Evolutionary conservation across 2,113 vertebrate species (phyloP).

Genomic region (Raphicerus campestris): DNA sequence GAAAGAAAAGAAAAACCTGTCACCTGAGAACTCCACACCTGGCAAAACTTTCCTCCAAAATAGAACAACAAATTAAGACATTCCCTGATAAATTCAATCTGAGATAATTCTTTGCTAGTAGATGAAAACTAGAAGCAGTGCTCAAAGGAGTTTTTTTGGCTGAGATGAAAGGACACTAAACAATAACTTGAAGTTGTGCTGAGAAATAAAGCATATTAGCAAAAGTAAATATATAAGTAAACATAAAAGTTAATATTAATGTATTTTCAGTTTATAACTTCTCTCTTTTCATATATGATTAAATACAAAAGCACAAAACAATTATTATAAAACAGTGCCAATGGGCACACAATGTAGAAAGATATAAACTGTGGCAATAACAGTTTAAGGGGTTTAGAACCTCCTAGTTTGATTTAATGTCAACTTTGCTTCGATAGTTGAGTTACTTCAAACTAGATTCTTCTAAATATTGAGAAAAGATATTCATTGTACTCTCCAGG

Average conservation of each 20-base stretch:
- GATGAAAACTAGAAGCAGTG: not conserved
- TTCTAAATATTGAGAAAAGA: not conserved
- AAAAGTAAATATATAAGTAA: not conserved
- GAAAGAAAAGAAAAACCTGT: not conserved
- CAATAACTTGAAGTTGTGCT: not conserved
- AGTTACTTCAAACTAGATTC: not conserved
- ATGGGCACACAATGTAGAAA: not conserved
- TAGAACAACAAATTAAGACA: not conserved
- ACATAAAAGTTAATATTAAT: not conserved
- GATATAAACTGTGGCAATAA: not conserved
- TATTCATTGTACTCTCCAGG: not conserved
- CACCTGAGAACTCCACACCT: not conserved
- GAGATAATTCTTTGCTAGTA: not conserved
- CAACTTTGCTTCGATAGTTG: not conserved
- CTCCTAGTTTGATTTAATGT: no score
- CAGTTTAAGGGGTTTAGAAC: not conserved
- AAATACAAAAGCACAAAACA: not conserved
- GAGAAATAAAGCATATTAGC: not conserved
- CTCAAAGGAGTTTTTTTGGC: not conserved
- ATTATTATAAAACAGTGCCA: not conserved
- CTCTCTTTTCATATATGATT: not conserved
- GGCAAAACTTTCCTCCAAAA: not conserved
- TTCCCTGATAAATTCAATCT: not conserved
- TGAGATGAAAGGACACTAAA: not conserved
- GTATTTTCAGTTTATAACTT: not conserved